phyloP scores from a whole-genome alignment of 2,113 vertebrate species.

The Apodemus sylvaticus region DNA sequence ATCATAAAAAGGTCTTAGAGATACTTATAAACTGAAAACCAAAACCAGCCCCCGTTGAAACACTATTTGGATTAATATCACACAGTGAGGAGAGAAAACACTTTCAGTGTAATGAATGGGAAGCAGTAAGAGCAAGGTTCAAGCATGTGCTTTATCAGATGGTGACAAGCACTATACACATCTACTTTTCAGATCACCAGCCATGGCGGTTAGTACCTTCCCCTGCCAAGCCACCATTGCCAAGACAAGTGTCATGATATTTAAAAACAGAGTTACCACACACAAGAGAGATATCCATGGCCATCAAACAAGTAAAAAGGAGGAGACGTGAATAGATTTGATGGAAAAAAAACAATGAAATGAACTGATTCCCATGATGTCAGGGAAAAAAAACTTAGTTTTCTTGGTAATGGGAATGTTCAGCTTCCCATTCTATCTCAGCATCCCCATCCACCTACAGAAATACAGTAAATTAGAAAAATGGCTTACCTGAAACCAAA shows the following conservation, averaged over 20 bases:
- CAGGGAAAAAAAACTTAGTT: no score
- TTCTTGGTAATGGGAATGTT: background rate
- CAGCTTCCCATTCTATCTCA: background rate
- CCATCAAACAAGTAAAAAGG: background rate
- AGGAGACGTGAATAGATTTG: background rate
- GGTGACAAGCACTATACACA: background rate
- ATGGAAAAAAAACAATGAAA: background rate
- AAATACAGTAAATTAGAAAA: background rate
- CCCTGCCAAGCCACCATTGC: background rate
- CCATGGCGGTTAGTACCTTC: background rate
- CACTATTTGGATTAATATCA: background rate
- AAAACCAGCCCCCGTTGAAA: background rate
- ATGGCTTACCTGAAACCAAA: background rate
- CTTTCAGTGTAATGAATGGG: background rate
- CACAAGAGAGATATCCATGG: background rate
- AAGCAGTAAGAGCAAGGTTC: background rate
- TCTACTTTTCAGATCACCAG: background rate
- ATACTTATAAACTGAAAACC: background rate
- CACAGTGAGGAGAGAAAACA: background rate
- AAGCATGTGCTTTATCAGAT: background rate
- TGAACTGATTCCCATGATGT: background rate
- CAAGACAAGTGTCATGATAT: background rate
- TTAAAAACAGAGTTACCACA: background rate
- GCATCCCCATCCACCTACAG: background rate
- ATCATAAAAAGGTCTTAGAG: background rate